Percentiles rank a stretch among this genome's conserved stretches.
Evolutionary conservation across 2,888 invertebrate genomes (phyloP).

Genomic region (Cheilosia grossa): DNA sequence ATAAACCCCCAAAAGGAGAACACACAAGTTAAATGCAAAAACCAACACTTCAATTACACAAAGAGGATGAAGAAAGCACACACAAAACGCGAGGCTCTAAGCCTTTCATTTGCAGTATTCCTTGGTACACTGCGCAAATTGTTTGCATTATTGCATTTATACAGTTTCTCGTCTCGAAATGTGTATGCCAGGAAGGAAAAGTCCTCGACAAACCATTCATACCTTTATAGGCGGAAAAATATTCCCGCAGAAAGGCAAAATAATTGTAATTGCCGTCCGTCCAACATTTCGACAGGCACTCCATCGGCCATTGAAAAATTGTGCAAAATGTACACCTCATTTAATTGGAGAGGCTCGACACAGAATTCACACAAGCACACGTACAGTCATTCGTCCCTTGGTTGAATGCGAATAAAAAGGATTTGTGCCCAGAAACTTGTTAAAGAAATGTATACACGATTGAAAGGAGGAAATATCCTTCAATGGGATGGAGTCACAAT

Average conservation of each 20-base stretch:
- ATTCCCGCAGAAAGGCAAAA: constrained; percentile 29
- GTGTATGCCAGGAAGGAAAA: constrained; percentile 38
- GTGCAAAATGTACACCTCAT: constrained; percentile 75
- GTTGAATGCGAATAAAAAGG: constrained; percentile 51
- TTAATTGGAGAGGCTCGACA: constrained; percentile 71
- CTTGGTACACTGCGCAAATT: constrained; percentile 1
- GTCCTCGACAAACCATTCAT: constrained; percentile 60
- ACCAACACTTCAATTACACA: constrained; percentile 65
- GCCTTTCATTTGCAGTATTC: constrained; percentile 11
- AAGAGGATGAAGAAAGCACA: constrained; percentile 45
- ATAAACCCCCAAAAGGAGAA: constrained; percentile 17
- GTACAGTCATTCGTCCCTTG: constrained; percentile 4
- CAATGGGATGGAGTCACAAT: constrained; percentile 32
- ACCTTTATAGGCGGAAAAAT: constrained; percentile 23
- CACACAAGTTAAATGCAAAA: constrained; percentile 56
- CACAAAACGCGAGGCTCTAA: constrained; percentile 50
- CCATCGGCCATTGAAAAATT: constrained; percentile 66
- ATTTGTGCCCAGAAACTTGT: constrained; percentile 58
- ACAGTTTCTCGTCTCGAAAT: constrained; percentile 6
- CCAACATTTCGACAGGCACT: constrained; percentile 62
- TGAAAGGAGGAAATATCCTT: constrained; percentile 48
- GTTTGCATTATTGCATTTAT: constrained; percentile 62
- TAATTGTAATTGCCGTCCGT: constrained; percentile 74
- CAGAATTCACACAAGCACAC: constrained; percentile 27
- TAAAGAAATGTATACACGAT: constrained; percentile 48